Percentiles rank a stretch among this genome's conserved stretches.
These are phyloP conservation scores for Phyllopteryx taeniolatus DNA, from an alignment of 2,113 vertebrate genomes.

Conservation along the genomic window DNA sequence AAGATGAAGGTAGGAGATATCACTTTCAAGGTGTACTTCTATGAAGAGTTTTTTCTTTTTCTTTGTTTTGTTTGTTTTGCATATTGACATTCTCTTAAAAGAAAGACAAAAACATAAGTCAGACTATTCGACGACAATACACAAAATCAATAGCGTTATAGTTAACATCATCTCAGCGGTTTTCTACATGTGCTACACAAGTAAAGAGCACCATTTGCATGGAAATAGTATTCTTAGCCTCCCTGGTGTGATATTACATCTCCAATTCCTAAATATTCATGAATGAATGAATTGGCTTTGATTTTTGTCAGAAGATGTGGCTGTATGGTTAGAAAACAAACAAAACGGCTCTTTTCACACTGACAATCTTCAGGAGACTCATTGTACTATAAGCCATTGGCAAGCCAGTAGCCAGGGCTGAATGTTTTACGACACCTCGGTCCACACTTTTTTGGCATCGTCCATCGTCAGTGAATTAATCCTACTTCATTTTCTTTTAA, in stretches of 20 bases:
- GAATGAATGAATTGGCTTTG: constrained; percentile 12
- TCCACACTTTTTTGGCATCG: constrained; percentile 4
- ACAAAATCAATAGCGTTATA: neutral
- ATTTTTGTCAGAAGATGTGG: constrained; percentile 7
- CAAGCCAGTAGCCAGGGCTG: neutral
- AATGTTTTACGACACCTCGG: constrained; percentile 3
- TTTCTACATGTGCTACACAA: constrained; percentile 24
- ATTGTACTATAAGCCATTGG: neutral
- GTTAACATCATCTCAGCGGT: neutral
- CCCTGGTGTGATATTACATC: constrained; percentile 28
- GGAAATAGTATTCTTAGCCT: constrained; percentile 44
- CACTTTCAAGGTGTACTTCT: neutral
- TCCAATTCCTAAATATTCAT: constrained; percentile 38
- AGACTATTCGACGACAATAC: neutral
- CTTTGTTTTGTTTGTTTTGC: neutral
- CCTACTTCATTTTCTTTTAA: neutral
- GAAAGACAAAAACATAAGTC: neutral
- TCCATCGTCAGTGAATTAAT: constrained; percentile 7
- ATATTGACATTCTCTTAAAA: neutral
- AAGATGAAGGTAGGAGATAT: constrained; percentile 5
- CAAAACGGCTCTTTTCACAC: constrained; percentile 23
- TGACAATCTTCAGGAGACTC: constrained; percentile 15
- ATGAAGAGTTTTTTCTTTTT: neutral
- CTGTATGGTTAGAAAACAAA: constrained; percentile 6
- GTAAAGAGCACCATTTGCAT: constrained; percentile 43